Evolutionary conservation across 2,113 vertebrate genomes (phyloP).

Genomic region (Atlantisia rogersi): DNA sequence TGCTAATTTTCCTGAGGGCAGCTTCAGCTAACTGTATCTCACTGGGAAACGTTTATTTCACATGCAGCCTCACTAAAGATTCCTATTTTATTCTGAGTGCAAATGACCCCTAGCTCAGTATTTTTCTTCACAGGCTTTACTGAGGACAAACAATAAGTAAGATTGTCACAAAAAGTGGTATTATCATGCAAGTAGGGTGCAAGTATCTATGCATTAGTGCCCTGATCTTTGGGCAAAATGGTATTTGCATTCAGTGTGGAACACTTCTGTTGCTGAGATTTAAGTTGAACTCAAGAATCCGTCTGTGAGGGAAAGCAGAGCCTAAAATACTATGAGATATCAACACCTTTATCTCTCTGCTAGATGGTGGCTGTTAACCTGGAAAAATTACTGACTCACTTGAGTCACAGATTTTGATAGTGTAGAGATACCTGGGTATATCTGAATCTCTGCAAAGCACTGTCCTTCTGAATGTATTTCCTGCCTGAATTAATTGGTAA

Average conservation of each 20-base stretch:
- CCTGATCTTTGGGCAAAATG: neutral
- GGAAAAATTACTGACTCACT: neutral
- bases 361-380: neutral
- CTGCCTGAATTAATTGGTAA: neutral
- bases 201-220: neutral
- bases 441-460: neutral
- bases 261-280: neutral
- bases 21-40: neutral
- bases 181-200: neutral
- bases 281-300: neutral
- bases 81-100: neutral
- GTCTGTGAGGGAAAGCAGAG: neutral
- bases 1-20: neutral
- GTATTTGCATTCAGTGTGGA: neutral
- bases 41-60: neutral
- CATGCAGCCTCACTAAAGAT: neutral
- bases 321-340: neutral
- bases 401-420: neutral
- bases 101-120: rapidly evolving
- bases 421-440: neutral
- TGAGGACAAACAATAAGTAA: neutral
- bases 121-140: neutral
- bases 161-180: neutral
- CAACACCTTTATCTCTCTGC: neutral
- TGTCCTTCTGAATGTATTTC: neutral